Base-by-base conservation (phyloP, 2,797 vertebrate genomes). In the Malacoraja senta region DNA sequence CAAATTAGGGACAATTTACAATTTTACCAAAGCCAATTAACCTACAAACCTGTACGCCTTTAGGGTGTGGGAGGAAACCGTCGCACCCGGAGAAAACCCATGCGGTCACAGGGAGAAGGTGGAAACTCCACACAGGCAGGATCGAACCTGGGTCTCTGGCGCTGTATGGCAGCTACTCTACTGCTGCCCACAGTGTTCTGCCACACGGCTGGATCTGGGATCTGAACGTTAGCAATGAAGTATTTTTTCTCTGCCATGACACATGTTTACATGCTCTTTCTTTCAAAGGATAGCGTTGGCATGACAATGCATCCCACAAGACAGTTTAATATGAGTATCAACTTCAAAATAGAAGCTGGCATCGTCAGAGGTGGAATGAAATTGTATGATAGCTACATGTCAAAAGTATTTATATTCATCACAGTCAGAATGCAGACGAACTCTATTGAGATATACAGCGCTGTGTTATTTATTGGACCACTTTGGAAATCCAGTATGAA, bases 381-480 rank as follows among this genome's bases (percentile, higher is more conserved):
- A 21, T 35, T 88, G 61, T 32, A 68, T 24, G 19, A 68, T 68
- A 19, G n/a, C 84, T 68, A 19, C 17, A 68, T 32, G 15, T 88
- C n/a, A 88, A 68, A 88, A 68, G 19, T 88, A 88, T 88, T 88
- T 68, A 21, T 68, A 88, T 68, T 65, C 53, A 65, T 35, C 84
- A 88, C 19, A 35, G 84, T 88, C 32, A 19, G n/a, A 32, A 17
- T 32, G 61, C 29, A 88, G n/a, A 19, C 65, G 15, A 65, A 65
- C 63, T 32, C 61, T 88, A 13, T 19, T 65, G 15, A 17, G 35
- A 38, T 15, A 17, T 35, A 38, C 38, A 19, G 38, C 21, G 38
- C 21, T 65, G 15, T 65, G 1, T 8, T 88, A 88, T 32, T 17
- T 88, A 88, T 3, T 32, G n/a, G 63, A 88, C 29, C n/a, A 88